Evolutionary conservation across 2,113 vertebrate species (phyloP).

Genomic region (Telmatochromis sp.): DNA sequence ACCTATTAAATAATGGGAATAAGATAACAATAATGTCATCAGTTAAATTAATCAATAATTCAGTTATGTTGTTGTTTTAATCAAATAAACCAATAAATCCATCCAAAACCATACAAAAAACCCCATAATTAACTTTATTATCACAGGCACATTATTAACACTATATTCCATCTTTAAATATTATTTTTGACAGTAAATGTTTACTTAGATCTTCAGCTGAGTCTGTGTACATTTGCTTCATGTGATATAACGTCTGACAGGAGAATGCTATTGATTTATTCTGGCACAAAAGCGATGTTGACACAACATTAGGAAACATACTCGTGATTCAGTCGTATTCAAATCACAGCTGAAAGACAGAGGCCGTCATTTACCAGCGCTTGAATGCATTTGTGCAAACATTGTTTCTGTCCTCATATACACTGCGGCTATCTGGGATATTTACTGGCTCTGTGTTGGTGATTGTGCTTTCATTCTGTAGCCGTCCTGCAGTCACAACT

Average conservation of each 20-base stretch:
- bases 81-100: background rate
- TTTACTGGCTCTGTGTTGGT: background rate
- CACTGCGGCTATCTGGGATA: background rate
- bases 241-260: background rate
- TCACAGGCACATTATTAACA: background rate
- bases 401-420: background rate
- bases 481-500: slow-evolving; percentile 23
- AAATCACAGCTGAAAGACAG: background rate
- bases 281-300: background rate
- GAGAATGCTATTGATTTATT: background rate
- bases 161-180: background rate
- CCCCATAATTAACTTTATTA: background rate
- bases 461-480: slow-evolving; percentile 10
- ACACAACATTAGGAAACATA: background rate
- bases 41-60: background rate
- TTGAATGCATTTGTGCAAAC: background rate
- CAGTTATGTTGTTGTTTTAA: background rate
- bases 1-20: background rate
- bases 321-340: background rate
- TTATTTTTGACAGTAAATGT: background rate
- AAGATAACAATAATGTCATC: background rate
- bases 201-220: background rate
- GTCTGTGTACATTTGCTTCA: background rate
- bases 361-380: background rate
- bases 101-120: fast-evolving